These are phyloP conservation scores for Lepus europaeus DNA, from an alignment of 2,113 vertebrate species.

Conservation along the genomic window DNA sequence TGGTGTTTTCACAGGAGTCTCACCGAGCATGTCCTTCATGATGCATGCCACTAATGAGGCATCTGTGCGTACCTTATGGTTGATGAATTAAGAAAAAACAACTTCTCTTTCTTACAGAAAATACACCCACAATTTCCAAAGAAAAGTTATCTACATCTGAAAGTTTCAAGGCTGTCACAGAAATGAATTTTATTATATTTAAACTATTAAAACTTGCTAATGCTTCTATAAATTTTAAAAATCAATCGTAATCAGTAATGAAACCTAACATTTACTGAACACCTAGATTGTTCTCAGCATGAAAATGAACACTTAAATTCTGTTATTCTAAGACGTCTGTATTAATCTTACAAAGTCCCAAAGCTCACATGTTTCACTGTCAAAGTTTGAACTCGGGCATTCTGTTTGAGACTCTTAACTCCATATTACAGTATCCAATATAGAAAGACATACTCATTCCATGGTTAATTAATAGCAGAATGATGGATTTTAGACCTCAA, in stretches of 20 bases:
- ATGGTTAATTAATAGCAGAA: not conserved
- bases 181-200: conserved; percentile 12
- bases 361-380: not conserved
- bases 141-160: conserved; percentile 47
- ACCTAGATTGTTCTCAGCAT: not conserved
- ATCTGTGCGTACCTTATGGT: conserved; percentile 82
- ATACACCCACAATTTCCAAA: conserved; percentile 71
- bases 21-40: conserved; percentile 72
- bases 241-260: not conserved
- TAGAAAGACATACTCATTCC: not conserved
- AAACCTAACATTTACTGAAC: not conserved
- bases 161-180: not conserved
- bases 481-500: not conserved
- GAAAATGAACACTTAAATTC: not conserved
- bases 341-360: not conserved
- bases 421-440: not conserved
- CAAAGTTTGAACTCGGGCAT: not conserved
- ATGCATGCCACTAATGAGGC: conserved; percentile 72
- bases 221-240: conserved; percentile 20
- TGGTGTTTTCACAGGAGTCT: conserved; percentile 73
- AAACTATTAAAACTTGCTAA: not conserved
- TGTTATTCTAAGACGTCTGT: not conserved
- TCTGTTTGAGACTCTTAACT: not conserved
- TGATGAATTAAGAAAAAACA: conserved; percentile 75
- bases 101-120: conserved; percentile 66